Evolutionary conservation across 1,140 invertebrate genomes (phyloP), one percentile per base, ranked within the genome.

Genomic region (Thaumetopoea pityocampa): DNA sequence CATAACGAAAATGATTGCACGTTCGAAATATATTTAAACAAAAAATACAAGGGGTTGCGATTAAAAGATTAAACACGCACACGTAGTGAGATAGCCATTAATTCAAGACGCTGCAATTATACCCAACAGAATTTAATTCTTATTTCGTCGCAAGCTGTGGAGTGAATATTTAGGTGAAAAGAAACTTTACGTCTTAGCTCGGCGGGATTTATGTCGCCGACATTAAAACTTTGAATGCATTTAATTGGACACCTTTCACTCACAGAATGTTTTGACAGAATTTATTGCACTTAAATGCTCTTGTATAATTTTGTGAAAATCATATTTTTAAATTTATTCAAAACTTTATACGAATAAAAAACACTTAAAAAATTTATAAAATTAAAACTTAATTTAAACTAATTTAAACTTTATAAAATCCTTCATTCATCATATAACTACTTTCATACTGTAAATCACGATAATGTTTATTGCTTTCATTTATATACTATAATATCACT

Each of bases 181-280:
- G 42, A 47, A 47, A 32, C 36, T 17, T 17, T 8, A 9, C 23
- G 11, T 16, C 20, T 44, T 33, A 19, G 19, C 27, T 28, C 19
- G 27, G 9, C 17, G 19, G 17, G 18, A 43, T 51, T 46, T 47
- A 37, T 51, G 38, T 47, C 7, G 17, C 14, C 15, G 41, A 46
- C 36, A 32, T 38, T 7, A 17, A 45, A 45, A 46, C 18, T 7
- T 27, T 19, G 35, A 50, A 40, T 41, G 26, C 27, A 48, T 58
- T 58, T 54, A 54, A 50, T 55, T 50, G 33, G 33, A 52, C 30
- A 32, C 27, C 19, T 33, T 50, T 60, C 52, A 35, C 24, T 29
- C 24, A 9, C 33, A 16, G 5, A 18, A 9, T 27, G 35, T 22
- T 5, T 23, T 22, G 18, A 30, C 22, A 26, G 26, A 55, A 56